Conservation (phyloP, 2,888 invertebrate species). For the Erebia aethiops region DNA sequence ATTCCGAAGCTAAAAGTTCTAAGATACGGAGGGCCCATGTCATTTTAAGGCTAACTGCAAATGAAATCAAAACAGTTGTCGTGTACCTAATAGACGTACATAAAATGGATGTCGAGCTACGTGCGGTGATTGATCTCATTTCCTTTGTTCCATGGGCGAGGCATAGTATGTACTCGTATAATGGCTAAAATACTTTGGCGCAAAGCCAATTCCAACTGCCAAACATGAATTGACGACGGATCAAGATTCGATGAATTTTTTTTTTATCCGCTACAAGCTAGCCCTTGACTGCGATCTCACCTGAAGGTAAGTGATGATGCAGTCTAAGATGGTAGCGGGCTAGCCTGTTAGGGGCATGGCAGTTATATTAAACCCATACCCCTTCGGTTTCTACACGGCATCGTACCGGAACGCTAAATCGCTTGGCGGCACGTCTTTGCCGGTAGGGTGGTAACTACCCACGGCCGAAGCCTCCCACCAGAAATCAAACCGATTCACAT, state of each 20-base stretch:
- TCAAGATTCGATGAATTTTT: slow-evolving; percentile 29
- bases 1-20: background rate
- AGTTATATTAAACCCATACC: too few species aligned
- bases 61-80: slow-evolving; percentile 25
- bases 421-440: too few species aligned
- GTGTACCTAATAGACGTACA: slow-evolving; percentile 29
- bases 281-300: too few species aligned
- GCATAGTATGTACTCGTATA: slow-evolving; percentile 62
- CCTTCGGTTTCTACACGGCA: too few species aligned
- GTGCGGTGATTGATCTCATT: slow-evolving; percentile 64
- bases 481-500: too few species aligned
- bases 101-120: slow-evolving; percentile 31
- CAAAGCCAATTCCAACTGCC: slow-evolving; percentile 60
- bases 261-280: too few species aligned
- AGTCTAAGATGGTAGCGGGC: too few species aligned
- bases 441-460: too few species aligned
- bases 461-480: too few species aligned
- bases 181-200: slow-evolving; percentile 71
- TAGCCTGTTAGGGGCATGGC: too few species aligned
- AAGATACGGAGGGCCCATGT: background rate
- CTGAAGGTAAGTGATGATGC: too few species aligned
- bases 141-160: slow-evolving; percentile 59
- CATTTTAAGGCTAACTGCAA: slow-evolving; percentile 8
- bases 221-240: slow-evolving; percentile 57
- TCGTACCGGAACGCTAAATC: too few species aligned